These are phyloP conservation scores for Pararge aegeria DNA, from an alignment of 1,140 invertebrate genomes.

Conservation along the genomic window DNA sequence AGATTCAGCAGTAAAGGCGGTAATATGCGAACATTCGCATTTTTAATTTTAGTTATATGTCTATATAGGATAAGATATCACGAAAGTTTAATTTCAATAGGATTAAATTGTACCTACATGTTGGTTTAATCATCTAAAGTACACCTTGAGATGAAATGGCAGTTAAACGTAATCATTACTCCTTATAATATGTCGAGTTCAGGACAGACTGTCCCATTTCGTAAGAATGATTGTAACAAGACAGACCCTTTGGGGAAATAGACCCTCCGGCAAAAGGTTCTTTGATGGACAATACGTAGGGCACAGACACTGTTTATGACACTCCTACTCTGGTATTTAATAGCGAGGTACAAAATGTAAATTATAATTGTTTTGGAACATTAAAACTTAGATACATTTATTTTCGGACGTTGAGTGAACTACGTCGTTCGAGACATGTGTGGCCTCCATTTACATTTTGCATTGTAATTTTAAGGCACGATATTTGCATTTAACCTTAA, in stretches of 20 bases:
- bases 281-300: conserved; percentile 4
- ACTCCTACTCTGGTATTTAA: not conserved
- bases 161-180: too few relatives aligned
- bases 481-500: too few relatives aligned
- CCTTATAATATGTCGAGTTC: not conserved
- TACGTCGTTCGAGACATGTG: not conserved
- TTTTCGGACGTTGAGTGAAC: not conserved
- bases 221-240: not conserved
- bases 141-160: not conserved
- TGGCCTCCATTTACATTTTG: not conserved
- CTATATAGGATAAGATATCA: too few relatives aligned
- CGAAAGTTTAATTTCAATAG: not conserved
- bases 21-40: too few relatives aligned
- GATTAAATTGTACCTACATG: not conserved
- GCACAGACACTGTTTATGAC: conserved; percentile 6
- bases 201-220: not conserved
- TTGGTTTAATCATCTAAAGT: not conserved
- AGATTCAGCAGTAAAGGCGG: too few relatives aligned
- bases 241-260: conserved; percentile 6
- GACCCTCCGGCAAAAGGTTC: not conserved
- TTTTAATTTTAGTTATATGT: too few relatives aligned
- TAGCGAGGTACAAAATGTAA: not conserved
- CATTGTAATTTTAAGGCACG: too few relatives aligned
- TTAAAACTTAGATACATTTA: not conserved
- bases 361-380: not conserved